Percentiles rank a stretch among this genome's conserved stretches.
Conservation (phyloP, 2,888 invertebrate species). For the Brachycybe producta region DNA sequence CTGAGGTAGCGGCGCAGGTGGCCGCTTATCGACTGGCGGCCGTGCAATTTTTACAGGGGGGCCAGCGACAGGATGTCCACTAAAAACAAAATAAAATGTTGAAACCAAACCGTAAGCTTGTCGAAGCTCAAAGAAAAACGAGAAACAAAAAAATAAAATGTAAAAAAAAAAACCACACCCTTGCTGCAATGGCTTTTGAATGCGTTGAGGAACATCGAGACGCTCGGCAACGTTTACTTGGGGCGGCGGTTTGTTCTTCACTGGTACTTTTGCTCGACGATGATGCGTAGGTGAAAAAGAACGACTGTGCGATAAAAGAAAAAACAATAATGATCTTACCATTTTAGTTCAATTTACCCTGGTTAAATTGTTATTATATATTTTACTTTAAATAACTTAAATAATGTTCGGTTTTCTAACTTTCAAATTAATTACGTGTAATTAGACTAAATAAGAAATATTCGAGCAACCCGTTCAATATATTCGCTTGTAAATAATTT, state of each 20-base stretch:
- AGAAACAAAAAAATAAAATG: not conserved
- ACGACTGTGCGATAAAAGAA: not conserved
- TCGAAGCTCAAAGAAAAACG: not conserved
- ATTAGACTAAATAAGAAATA: too few relatives aligned
- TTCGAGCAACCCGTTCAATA: too few relatives aligned
- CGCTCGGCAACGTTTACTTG: too few relatives aligned
- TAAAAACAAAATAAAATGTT: too few relatives aligned
- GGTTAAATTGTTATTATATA: too few relatives aligned
- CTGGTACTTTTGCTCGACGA: not conserved
- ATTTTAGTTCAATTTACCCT: not conserved
- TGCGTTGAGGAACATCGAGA: not conserved
- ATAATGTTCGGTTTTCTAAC: too few relatives aligned
- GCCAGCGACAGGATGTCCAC: too few relatives aligned
- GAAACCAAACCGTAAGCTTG: not conserved
- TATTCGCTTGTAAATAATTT: too few relatives aligned
- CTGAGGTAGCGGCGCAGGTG: not conserved
- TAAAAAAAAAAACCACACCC: not conserved
- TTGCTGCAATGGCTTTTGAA: not conserved
- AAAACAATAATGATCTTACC: not conserved
- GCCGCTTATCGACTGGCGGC: not conserved
- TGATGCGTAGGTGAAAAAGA: slow-evolving; percentile 8
- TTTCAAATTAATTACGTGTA: too few relatives aligned
- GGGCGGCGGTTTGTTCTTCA: not conserved
- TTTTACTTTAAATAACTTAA: too few relatives aligned
- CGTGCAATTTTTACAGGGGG: not conserved